Evolutionary conservation across 37 sponge, comb jelly and placozoan species (phyloP).

Genomic region (Dysidea cf. avara): DNA sequence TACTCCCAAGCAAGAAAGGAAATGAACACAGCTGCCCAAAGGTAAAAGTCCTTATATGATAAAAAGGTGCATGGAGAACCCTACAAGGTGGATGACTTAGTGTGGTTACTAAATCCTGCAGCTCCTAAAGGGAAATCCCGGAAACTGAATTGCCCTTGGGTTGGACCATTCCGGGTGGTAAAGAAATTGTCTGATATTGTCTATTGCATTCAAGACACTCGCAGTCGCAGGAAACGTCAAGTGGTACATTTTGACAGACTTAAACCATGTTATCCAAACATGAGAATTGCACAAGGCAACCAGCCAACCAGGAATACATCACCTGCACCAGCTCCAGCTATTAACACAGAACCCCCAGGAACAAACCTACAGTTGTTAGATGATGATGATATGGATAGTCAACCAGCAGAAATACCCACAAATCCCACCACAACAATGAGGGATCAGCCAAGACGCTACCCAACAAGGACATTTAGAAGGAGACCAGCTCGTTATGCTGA

Average conservation of each 20-base stretch:
- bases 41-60: not conserved
- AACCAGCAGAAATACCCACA: too few relatives aligned
- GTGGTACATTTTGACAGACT: constrained; percentile 23
- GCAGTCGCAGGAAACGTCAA: not conserved
- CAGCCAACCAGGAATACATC: too few relatives aligned
- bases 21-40: too few relatives aligned
- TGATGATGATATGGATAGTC: too few relatives aligned
- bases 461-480: too few relatives aligned
- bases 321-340: too few relatives aligned
- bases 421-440: too few relatives aligned
- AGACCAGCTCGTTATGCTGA: too few relatives aligned
- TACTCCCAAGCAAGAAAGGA: constrained; percentile 6
- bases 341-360: too few relatives aligned
- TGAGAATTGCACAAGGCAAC: not conserved
- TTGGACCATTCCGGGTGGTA: constrained; percentile 22
- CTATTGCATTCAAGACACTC: too few relatives aligned
- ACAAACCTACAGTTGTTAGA: too few relatives aligned
- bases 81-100: constrained; percentile 9
- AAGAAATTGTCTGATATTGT: not conserved
- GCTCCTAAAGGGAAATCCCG: not conserved
- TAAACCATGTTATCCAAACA: constrained; percentile 7
- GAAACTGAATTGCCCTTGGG: constrained; percentile 23
- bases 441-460: too few relatives aligned
- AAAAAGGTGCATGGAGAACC: constrained; percentile 9
- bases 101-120: constrained; percentile 10